phyloP scores from a whole-genome alignment of 2,113 vertebrate species.

The Trinectes maculatus region DNA sequence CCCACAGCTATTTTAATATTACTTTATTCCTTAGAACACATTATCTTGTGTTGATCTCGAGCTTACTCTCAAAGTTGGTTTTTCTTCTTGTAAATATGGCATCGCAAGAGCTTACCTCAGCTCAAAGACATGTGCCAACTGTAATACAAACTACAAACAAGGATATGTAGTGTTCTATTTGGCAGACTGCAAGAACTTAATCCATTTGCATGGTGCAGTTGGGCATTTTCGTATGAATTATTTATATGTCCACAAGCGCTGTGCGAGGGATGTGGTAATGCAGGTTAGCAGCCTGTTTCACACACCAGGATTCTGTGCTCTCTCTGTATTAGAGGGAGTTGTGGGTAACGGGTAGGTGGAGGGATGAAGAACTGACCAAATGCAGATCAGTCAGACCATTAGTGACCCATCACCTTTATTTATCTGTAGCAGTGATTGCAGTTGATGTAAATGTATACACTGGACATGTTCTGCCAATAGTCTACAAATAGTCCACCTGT shows the following conservation, averaged over 20 bases:
- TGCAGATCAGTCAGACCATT: neutral
- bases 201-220: neutral
- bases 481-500: constrained; percentile 4
- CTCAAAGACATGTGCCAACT: neutral
- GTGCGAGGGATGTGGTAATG: neutral
- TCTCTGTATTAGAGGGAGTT: neutral
- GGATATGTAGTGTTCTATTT: neutral
- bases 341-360: neutral
- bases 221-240: constrained; percentile 8
- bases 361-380: constrained; percentile 1
- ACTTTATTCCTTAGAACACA: too few relatives aligned
- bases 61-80: neutral
- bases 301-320: neutral
- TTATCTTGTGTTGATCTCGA: too few relatives aligned
- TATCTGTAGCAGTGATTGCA: neutral
- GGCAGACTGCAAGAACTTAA: neutral
- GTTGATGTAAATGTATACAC: neutral
- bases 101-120: neutral
- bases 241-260: constrained; percentile 9
- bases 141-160: neutral
- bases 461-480: constrained; percentile 8
- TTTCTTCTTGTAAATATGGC: neutral
- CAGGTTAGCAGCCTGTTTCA: constrained; percentile 13
- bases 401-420: neutral
- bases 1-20: too few relatives aligned